A percentile compares a stretch with the other conserved stretches of the same genome.
Conservation (phyloP, 1,140 invertebrate genomes). For the Streblospio benedicti region DNA sequence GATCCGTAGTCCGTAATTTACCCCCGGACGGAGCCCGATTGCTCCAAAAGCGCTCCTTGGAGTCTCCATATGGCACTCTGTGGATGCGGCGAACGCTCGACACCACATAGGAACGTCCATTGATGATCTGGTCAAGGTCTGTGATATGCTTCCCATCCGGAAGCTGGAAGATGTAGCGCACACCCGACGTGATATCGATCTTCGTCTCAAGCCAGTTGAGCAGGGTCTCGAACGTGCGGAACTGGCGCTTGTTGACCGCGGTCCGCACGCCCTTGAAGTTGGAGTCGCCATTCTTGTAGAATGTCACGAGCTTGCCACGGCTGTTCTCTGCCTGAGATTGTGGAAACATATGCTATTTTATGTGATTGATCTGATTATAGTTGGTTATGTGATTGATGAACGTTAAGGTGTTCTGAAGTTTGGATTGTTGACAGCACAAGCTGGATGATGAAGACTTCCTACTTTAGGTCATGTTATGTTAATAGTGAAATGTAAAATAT, state of each 20-base stretch:
- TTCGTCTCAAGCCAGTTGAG: constrained; percentile 56
- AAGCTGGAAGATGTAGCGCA: constrained; percentile 74
- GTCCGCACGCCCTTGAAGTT: constrained; percentile 82
- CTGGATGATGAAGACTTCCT: too few relatives aligned
- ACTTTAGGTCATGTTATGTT: too few relatives aligned
- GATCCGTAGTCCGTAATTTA: background rate
- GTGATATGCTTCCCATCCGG: constrained; percentile 71
- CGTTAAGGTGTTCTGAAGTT: too few relatives aligned
- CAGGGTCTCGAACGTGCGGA: constrained; percentile 75
- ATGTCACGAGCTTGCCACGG: constrained; percentile 58
- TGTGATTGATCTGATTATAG: too few relatives aligned
- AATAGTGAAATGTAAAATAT: too few relatives aligned
- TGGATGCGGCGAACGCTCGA: constrained; percentile 56
- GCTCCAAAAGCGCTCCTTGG: constrained; percentile 29
- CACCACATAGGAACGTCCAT: constrained; percentile 75
- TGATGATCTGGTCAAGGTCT: constrained; percentile 74
- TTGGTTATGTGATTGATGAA: too few relatives aligned
- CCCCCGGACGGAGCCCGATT: constrained; percentile 10
- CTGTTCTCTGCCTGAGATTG: too few relatives aligned
- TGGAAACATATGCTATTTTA: too few relatives aligned
- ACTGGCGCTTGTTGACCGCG: constrained; percentile 68
- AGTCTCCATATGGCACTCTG: constrained; percentile 27
- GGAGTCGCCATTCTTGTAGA: constrained; percentile 87
- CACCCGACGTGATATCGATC: constrained; percentile 37
- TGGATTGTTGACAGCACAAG: too few relatives aligned